phyloP scores from a whole-genome alignment of 2,888 invertebrate genomes.

The Tridacna gigas region DNA sequence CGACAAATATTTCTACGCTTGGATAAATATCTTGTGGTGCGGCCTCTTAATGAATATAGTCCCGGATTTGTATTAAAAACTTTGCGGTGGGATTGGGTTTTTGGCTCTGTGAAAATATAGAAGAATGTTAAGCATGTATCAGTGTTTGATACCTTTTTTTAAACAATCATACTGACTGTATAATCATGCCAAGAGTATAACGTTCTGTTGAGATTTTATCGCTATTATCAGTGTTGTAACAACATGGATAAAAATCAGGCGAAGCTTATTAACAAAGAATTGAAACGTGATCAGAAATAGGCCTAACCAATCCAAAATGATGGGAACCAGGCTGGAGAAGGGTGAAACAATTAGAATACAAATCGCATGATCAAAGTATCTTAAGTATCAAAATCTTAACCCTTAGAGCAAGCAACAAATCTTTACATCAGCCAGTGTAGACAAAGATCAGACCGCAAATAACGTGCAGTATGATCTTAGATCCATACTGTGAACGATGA shows the following conservation, averaged over 20 bases:
- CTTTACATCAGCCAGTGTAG: no score
- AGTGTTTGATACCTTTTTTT: not conserved
- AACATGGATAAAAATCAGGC: no score
- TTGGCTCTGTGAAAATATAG: constrained; percentile 8
- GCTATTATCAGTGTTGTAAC: no score
- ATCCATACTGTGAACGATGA: no score
- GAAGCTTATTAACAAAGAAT: no score
- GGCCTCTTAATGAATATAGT: constrained; percentile 2
- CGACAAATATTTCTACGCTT: constrained; percentile 31
- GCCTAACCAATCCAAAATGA: no score
- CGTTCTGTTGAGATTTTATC: no score
- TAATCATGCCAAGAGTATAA: no score
- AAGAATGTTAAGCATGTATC: constrained; percentile 1
- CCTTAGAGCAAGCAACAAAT: not conserved
- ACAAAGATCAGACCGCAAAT: no score
- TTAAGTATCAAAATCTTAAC: not conserved
- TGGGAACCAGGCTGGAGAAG: not conserved
- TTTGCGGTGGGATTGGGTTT: constrained; percentile 8
- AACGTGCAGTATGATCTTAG: no score
- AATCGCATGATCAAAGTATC: constrained; percentile 2
- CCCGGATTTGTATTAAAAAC: constrained; percentile 16
- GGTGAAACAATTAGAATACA: not conserved
- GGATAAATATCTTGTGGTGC: constrained; percentile 21
- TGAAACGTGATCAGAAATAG: no score
- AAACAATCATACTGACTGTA: no score